Base-by-base conservation (phyloP, 2,888 invertebrate species). In the Mesoligia furuncula region DNA sequence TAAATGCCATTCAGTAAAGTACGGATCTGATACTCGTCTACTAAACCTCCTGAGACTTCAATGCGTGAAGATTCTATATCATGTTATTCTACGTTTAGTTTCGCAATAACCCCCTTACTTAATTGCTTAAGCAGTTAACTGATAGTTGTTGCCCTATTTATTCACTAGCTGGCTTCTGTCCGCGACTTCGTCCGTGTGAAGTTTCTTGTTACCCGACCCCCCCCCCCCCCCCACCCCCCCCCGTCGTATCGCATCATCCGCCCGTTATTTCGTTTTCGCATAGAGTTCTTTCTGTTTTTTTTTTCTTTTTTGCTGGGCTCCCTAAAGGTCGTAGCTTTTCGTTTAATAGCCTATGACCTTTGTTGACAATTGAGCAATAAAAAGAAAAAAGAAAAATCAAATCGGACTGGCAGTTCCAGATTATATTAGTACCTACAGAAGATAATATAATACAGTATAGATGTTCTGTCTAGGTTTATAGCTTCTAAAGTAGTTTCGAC, bases 51-150 rank as follows among this genome's bases (percentile, higher is more conserved):
- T 20, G 78, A n/a, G 78, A 62, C 27, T 65, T 64, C 17, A n/a
- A 31, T 57, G 42, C 66, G 57, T 57, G 54, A 36, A 71, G 57
- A 54, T 72, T 65, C 31, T 59, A 72, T 65, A 83, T 57, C n/a
- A 48, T 62, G 69, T 66, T 62, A n/a, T 39, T 67, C 31, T 17
- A 54, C 39, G 54, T 66, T 85, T 85, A 64, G 59, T 82, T 83
- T 54, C 64, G 5, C 79, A 71, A 87, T 84, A 86, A 84, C 87
- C 82, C 59, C 57, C 54, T 82, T 80, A 80, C 72, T 82, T 90
- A 90, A 90, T 89, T 87, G 87, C 81, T 82, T 66, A 36, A 83
- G 82, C 75, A 80, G 73, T 85, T 88, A 87, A 75, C 68, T 79
- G 73, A 78, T 81, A 77, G 74, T 69, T 67, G 68, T 77, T 78